These are phyloP conservation scores for Otus sunia DNA, from an alignment of 2,113 vertebrate genomes.

Conservation along the genomic window DNA sequence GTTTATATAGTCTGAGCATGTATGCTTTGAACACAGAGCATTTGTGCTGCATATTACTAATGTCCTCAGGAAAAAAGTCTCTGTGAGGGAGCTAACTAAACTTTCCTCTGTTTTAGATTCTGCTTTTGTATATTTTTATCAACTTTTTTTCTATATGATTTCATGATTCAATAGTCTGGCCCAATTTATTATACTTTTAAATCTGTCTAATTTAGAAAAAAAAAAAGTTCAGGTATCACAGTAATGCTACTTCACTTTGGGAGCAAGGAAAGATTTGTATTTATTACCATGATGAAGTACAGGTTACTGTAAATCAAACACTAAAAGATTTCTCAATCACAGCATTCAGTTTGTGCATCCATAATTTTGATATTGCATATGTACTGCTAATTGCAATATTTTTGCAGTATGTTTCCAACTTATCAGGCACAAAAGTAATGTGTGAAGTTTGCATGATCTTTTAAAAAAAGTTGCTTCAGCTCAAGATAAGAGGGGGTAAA, in stretches of 20 bases:
- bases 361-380: neutral
- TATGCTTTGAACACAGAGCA: neutral
- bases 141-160: neutral
- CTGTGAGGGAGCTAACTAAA: neutral
- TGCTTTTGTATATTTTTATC: neutral
- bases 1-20: slow-evolving; percentile 23
- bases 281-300: neutral
- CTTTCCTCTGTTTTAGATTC: neutral
- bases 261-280: neutral
- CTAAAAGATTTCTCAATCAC: neutral
- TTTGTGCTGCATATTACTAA: neutral
- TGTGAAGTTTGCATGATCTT: neutral
- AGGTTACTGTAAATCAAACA: neutral
- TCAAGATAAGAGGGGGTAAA: neutral
- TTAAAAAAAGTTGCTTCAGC: neutral
- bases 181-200: accelerated
- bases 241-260: neutral
- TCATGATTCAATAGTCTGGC: neutral
- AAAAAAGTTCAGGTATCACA: neutral
- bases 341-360: neutral
- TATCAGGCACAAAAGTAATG: neutral
- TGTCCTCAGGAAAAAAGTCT: neutral
- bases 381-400: neutral
- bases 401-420: neutral
- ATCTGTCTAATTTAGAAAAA: neutral